These are phyloP conservation scores for Catharus fuscescens DNA, from an alignment of 2,113 vertebrate species.

Conservation along the genomic window DNA sequence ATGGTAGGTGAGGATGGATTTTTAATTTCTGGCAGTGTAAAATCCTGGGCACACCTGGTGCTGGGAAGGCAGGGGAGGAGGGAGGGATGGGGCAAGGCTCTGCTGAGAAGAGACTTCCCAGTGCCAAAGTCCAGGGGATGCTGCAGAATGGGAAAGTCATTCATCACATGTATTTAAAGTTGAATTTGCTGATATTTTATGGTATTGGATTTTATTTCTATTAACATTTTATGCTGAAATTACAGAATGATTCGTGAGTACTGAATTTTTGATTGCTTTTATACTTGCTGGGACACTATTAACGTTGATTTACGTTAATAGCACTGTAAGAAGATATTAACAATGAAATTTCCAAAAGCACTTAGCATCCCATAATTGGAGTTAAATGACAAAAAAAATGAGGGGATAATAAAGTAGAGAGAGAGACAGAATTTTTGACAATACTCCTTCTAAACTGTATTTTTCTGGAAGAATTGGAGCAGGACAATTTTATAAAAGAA, in stretches of 20 bases:
- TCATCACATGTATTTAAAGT: constrained; percentile 83
- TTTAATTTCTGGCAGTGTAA: neutral
- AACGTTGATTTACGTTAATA: constrained; percentile 89
- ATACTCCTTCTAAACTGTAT: constrained; percentile 72
- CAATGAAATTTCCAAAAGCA: constrained; percentile 87
- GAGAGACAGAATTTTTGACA: constrained; percentile 76
- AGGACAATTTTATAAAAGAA: constrained; percentile 62
- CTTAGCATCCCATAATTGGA: constrained; percentile 88
- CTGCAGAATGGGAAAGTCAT: constrained; percentile 67
- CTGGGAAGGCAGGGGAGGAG: neutral
- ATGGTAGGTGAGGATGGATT: neutral
- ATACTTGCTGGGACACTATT: constrained; percentile 87
- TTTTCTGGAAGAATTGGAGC: constrained; percentile 63
- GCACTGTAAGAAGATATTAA: constrained; percentile 87
- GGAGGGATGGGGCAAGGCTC: neutral
- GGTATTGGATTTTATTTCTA: constrained; percentile 88
- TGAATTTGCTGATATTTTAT: constrained; percentile 88
- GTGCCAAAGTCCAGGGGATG: constrained; percentile 34
- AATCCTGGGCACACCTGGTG: neutral
- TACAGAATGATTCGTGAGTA: constrained; percentile 88
- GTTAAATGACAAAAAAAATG: constrained; percentile 87
- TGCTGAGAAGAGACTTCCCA: constrained; percentile 23
- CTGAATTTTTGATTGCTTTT: constrained; percentile 90
- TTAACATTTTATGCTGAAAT: constrained; percentile 90
- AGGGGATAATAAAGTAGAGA: constrained; percentile 76